A percentile compares a stretch with the other conserved stretches of the same genome.
Evolutionary conservation across 2,113 vertebrate species (phyloP).

Genomic region (Thamnaconus septentrionalis): DNA sequence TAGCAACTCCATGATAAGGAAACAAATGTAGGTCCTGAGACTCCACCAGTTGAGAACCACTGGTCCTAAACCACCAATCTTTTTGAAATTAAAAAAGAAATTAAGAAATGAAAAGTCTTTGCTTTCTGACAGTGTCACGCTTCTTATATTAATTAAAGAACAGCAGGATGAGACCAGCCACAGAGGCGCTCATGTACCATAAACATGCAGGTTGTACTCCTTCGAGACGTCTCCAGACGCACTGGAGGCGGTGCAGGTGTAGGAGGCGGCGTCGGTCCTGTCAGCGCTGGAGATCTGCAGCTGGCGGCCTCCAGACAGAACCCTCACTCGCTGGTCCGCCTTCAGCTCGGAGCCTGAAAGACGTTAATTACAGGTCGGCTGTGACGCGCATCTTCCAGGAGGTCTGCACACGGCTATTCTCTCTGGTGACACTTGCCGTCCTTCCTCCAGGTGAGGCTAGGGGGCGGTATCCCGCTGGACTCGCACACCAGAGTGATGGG

Average conservation of each 20-base stretch:
- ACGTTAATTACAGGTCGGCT: neutral
- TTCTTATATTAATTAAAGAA: too few relatives aligned
- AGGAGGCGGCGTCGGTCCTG: conserved; percentile 83
- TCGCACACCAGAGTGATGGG: conserved; percentile 89
- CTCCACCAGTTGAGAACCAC: too few relatives aligned
- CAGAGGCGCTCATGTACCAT: conserved; percentile 73
- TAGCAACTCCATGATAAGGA: too few relatives aligned
- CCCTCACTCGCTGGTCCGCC: conserved; percentile 73
- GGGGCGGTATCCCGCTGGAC: conserved; percentile 92
- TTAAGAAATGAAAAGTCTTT: too few relatives aligned
- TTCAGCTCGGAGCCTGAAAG: conserved; percentile 78
- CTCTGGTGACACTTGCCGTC: conserved; percentile 74
- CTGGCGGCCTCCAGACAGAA: conserved; percentile 90
- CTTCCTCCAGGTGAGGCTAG: conserved; percentile 89
- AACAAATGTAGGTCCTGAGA: too few relatives aligned
- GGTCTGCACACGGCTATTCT: neutral
- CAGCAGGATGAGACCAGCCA: neutral
- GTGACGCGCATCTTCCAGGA: neutral
- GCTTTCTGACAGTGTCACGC: too few relatives aligned
- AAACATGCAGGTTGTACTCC: conserved; percentile 89
- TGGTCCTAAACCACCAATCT: too few relatives aligned
- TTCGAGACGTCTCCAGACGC: conserved; percentile 82
- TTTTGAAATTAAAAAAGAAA: too few relatives aligned
- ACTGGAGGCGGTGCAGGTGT: conserved; percentile 86
- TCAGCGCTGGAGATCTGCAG: conserved; percentile 85